Evolutionary conservation across 2,797 vertebrate species (phyloP).

Genomic region (Limnodromus scolopaceus): DNA sequence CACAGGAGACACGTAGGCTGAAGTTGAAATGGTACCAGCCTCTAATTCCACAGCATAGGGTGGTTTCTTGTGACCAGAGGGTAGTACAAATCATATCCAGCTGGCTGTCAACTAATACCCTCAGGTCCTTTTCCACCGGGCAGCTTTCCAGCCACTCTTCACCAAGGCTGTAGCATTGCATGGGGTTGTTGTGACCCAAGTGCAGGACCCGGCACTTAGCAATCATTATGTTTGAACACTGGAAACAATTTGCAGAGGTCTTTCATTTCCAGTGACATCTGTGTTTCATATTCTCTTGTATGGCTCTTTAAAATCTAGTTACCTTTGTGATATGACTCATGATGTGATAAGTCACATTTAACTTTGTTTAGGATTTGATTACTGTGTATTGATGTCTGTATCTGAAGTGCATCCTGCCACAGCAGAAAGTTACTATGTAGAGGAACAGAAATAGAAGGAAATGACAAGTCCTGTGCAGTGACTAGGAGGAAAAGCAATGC

Average conservation of each 20-base stretch:
- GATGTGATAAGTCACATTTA: background rate
- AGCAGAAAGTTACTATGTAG: background rate
- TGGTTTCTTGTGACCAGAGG: background rate
- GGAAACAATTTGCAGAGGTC: background rate
- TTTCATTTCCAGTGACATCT: background rate
- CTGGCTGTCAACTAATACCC: background rate
- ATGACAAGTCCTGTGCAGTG: background rate
- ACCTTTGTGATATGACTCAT: background rate
- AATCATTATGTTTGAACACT: background rate
- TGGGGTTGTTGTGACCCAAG: background rate
- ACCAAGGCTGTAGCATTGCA: background rate
- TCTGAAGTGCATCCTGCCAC: conserved; percentile 6
- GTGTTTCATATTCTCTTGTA: background rate
- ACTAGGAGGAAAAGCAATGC: background rate
- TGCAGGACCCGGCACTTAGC: background rate
- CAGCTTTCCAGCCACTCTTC: background rate
- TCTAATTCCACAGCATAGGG: background rate
- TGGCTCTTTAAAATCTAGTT: background rate
- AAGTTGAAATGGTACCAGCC: background rate
- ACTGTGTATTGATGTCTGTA: background rate
- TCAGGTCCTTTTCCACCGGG: background rate
- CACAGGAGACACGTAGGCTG: background rate
- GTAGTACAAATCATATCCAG: background rate
- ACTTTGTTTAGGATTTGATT: conserved; percentile 26
- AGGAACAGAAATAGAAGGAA: background rate